Base-by-base conservation (phyloP, 2,888 invertebrate genomes). In the Phyllotreta cruciferae region DNA sequence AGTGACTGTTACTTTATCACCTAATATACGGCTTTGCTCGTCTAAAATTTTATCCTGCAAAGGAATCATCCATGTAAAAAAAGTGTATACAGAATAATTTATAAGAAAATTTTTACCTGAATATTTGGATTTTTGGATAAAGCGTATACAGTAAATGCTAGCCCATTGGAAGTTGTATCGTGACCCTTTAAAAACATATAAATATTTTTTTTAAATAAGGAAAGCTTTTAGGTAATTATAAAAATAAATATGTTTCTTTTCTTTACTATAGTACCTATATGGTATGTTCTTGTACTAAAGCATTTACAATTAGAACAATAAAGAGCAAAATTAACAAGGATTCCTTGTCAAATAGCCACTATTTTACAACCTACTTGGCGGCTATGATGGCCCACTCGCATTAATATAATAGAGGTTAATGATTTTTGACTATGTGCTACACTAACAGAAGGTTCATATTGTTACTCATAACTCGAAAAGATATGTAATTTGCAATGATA, bases 11-110 rank as follows among this genome's bases (percentile, higher is more conserved):
- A 11, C 34, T 2, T 55, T 37, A 10, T 61, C n/a, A n/a, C 66
- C 68, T 34, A 72, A 64, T 55, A 73, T 66, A 13, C 58, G 11
- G 14, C 47, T 49, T 62, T 71, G 71, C 56, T 73, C 73, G 6
- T 64, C 60, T 1, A 66, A 44, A 8, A 68, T 47, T 13, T 63
- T 68, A 37, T 68, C 66, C 68, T 68, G 39, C 10, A 60, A 63
- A 35, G 14, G 8, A 6, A 36, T 13, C 8, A 10, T 38, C 14
- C 6, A 14, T n/a, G 36, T 13, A 14, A 35, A 10, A 24, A 36
- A 44, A 44, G 11, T 13, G 24, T 3, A 13, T 11, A 6, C 5
- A 50, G 3, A 11, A 52, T 13, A 38, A 6, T 38, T 7, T 36
- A 37, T 3, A 54, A 35, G 13, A 10, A 37, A 7, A n/a, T n/a